Percentiles rank a stretch among this genome's conserved stretches.
Conservation (phyloP, 2,113 vertebrate species). For the Xyliphius kryptos region DNA sequence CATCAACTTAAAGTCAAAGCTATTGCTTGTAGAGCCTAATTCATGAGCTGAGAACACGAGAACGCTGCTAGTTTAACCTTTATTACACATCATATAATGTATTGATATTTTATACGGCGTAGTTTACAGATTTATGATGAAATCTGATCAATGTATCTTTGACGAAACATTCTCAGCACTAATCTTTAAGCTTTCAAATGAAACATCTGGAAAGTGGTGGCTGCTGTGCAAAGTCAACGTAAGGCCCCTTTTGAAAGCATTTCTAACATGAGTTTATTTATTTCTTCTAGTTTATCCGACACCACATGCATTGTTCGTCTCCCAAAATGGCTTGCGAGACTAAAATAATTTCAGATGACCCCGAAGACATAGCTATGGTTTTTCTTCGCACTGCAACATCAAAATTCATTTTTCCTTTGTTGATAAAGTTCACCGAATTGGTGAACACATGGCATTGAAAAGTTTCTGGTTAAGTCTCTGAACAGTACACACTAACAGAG, state of each 20-base stretch:
- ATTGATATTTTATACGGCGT: background rate
- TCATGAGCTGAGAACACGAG: background rate
- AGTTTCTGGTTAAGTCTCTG: too few relatives aligned
- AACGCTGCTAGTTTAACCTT: too few relatives aligned
- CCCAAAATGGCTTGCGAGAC: slow-evolving; percentile 98
- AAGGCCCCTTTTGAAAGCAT: background rate
- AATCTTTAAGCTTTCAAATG: background rate
- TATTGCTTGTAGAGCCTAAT: background rate
- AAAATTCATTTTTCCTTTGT: too few relatives aligned
- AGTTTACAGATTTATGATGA: background rate
- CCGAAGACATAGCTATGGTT: slow-evolving; percentile 79
- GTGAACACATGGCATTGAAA: too few relatives aligned
- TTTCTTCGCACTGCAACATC: too few relatives aligned
- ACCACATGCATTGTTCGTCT: slow-evolving; percentile 95
- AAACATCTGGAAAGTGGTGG: background rate
- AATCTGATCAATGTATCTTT: background rate
- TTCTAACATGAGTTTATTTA: background rate
- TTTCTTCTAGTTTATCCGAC: too few relatives aligned
- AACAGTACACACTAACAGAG: too few relatives aligned
- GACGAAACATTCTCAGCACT: background rate
- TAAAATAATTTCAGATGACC: slow-evolving; percentile 92
- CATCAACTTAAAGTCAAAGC: too few relatives aligned
- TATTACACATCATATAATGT: background rate
- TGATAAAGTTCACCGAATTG: too few relatives aligned
- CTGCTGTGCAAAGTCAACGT: background rate